phyloP scores from a whole-genome alignment of 2,797 vertebrate species.

The Acanthurus tractus region DNA sequence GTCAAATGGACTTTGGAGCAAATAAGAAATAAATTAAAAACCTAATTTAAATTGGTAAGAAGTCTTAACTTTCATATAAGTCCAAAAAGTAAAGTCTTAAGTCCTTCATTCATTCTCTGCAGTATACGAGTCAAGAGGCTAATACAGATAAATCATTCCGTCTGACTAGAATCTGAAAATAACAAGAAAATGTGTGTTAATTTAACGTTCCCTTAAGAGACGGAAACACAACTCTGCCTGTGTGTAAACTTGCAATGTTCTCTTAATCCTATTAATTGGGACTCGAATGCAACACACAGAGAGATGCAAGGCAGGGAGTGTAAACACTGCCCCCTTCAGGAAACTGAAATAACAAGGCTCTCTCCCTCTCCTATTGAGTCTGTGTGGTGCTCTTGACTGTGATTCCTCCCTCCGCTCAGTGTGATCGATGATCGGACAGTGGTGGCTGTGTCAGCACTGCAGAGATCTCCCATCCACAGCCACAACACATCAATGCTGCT shows the following conservation, averaged over 20 bases:
- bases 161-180: too few species aligned
- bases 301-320: constrained; percentile 11
- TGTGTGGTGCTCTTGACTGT: background rate
- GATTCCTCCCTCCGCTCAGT: constrained; percentile 19
- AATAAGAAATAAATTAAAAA: too few species aligned
- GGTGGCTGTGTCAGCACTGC: constrained; percentile 62
- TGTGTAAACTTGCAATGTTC: background rate
- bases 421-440: constrained; percentile 56
- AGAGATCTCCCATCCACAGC: constrained; percentile 20
- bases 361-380: background rate
- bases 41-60: too few species aligned
- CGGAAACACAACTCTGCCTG: background rate
- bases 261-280: constrained; percentile 52
- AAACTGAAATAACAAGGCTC: constrained; percentile 52
- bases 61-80: too few species aligned
- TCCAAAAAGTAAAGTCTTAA: too few species aligned
- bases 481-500: constrained; percentile 38
- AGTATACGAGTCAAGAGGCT: too few species aligned
- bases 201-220: too few species aligned
- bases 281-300: constrained; percentile 36
- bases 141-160: too few species aligned
- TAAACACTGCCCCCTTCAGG: constrained; percentile 17
- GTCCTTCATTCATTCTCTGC: too few species aligned
- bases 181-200: too few species aligned
- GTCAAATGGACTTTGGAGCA: too few species aligned